These are phyloP conservation scores for Myotis planiceps DNA, from an alignment of 2,797 vertebrate species.

Conservation along the genomic window DNA sequence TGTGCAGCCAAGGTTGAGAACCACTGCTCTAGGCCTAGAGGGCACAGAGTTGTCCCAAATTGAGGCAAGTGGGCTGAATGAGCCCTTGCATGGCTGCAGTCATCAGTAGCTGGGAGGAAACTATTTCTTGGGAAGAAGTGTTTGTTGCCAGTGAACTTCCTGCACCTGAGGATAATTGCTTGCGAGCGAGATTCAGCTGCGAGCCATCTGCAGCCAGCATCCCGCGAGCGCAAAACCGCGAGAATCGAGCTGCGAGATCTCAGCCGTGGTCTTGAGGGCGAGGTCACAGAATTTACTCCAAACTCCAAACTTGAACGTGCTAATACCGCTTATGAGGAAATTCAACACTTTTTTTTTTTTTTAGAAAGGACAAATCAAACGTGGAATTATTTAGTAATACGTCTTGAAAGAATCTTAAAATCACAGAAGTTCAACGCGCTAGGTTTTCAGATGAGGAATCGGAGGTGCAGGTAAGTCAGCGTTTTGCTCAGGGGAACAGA, in stretches of 20 bases:
- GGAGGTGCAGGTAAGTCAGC: not conserved
- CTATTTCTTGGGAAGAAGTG: not conserved
- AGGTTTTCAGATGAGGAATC: not conserved
- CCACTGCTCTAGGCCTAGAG: not conserved
- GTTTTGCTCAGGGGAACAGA: not conserved
- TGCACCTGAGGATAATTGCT: not conserved
- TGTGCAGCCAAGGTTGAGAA: too few relatives aligned
- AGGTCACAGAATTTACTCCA: not conserved
- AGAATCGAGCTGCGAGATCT: not conserved
- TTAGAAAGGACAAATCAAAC: not conserved
- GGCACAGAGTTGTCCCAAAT: not conserved
- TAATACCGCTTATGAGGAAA: not conserved
- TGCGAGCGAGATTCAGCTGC: not conserved
- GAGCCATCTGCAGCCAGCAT: not conserved
- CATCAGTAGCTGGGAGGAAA: not conserved
- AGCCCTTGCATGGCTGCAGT: not conserved
- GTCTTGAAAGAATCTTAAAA: constrained; percentile 4
- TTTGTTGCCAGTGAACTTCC: not conserved
- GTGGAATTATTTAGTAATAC: not conserved
- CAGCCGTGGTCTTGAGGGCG: not conserved
- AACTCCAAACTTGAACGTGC: not conserved
- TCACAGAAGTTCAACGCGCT: not conserved
- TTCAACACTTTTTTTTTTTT: not conserved
- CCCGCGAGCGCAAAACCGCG: not conserved
- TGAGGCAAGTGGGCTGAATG: not conserved